Evolutionary conservation across 2,113 vertebrate genomes (phyloP).

Genomic region (Formicarius rufipectus): DNA sequence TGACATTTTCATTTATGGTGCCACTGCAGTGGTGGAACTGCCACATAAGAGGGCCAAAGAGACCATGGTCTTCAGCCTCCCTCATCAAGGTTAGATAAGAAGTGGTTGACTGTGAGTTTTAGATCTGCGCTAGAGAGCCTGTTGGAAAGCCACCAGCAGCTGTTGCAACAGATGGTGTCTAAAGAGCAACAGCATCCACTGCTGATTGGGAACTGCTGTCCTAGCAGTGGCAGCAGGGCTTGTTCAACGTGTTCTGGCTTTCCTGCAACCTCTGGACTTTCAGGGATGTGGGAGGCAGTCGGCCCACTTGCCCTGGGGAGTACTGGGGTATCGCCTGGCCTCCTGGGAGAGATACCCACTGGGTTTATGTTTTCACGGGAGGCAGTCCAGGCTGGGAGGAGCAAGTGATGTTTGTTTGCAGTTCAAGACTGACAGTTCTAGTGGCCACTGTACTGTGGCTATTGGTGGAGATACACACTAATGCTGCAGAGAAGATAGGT

Average conservation of each 20-base stretch:
- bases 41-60: not conserved
- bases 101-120: not conserved
- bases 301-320: not conserved
- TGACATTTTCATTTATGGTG: not conserved
- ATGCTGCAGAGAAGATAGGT: not conserved
- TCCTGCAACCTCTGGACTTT: not conserved
- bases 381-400: not conserved
- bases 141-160: conserved; percentile 40
- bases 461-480: not conserved
- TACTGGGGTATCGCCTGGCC: not conserved
- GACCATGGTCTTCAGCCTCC: not conserved
- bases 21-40: not conserved
- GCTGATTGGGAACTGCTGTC: not conserved
- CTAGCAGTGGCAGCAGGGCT: not conserved
- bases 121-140: not conserved
- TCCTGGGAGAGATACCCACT: not conserved
- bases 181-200: not conserved
- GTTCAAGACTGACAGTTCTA: not conserved
- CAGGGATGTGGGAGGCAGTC: not conserved
- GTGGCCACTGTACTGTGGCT: not conserved
- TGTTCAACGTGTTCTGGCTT: not conserved
- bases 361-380: not conserved
- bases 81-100: not conserved
- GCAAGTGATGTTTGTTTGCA: not conserved
- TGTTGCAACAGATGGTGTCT: conserved; percentile 53